These are phyloP conservation scores for Oryctes rhinoceros DNA, from an alignment of 1,140 invertebrate species.

Conservation along the genomic window DNA sequence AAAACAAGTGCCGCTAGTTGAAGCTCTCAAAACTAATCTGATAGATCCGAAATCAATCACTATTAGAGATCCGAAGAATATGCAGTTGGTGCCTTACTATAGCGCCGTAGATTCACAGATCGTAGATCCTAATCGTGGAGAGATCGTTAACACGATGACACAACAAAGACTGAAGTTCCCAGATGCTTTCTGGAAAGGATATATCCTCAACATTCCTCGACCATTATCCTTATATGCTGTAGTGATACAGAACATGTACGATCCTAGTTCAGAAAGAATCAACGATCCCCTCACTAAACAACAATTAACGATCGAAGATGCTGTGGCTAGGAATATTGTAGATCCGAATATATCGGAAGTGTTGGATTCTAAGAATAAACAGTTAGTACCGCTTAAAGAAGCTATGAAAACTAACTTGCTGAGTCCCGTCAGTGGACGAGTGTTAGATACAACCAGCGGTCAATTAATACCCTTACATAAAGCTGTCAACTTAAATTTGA, in stretches of 20 bases:
- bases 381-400: constrained; percentile 73
- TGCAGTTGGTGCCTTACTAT: constrained; percentile 75
- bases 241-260: constrained; percentile 76
- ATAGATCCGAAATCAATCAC: constrained; percentile 79
- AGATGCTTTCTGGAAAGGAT: constrained; percentile 74
- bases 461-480: constrained; percentile 73
- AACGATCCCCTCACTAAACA: constrained; percentile 76
- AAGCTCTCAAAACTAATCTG: constrained; percentile 76
- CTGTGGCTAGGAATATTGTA: constrained; percentile 80
- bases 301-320: constrained; percentile 75
- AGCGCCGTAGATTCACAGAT: constrained; percentile 81
- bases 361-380: constrained; percentile 76
- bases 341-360: constrained; percentile 85
- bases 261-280: constrained; percentile 75
- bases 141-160: constrained; percentile 75
- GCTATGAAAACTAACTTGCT: constrained; percentile 75
- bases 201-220: constrained; percentile 71
- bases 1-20: constrained; percentile 69
- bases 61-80: constrained; percentile 73
- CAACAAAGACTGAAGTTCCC: constrained; percentile 73
- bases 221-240: constrained; percentile 81
- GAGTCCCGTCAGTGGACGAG: constrained; percentile 71
- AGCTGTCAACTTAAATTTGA: constrained; percentile 73
- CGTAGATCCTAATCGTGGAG: constrained; percentile 77
- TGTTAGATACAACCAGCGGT: constrained; percentile 74